phyloP scores from a whole-genome alignment of 2,888 invertebrate genomes.

The Campoplex nolae region DNA sequence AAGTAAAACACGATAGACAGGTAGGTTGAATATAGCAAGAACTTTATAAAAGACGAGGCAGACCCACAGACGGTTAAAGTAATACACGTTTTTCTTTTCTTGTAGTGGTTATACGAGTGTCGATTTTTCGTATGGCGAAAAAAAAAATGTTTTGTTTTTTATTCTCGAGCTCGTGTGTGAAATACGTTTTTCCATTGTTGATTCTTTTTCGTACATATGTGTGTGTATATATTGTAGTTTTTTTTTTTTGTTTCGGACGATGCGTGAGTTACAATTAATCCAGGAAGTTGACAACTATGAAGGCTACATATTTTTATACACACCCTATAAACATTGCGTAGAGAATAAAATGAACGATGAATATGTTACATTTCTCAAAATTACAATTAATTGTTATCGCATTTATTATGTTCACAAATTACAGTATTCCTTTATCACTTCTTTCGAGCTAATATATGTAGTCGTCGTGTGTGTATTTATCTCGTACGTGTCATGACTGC shows the following conservation, averaged over 20 bases:
- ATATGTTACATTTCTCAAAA: constrained; percentile 53
- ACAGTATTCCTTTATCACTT: constrained; percentile 3
- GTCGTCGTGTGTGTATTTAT: neutral
- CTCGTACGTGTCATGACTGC: constrained; percentile 9
- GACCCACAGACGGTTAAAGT: constrained; percentile 83
- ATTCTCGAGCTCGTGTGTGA: constrained; percentile 45
- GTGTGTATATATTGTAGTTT: constrained; percentile 8
- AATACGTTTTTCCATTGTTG: constrained; percentile 15
- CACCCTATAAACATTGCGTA: constrained; percentile 45
- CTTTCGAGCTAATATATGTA: neutral
- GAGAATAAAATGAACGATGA: constrained; percentile 59
- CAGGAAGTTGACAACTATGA: constrained; percentile 53
- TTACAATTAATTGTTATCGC: constrained; percentile 50
- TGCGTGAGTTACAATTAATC: constrained; percentile 46
- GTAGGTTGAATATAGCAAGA: constrained; percentile 82
- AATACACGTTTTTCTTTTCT: constrained; percentile 75
- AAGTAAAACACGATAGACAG: constrained; percentile 63
- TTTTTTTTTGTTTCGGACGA: constrained; percentile 45
- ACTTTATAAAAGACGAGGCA: constrained; percentile 84
- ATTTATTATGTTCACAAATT: constrained; percentile 37
- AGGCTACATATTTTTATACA: constrained; percentile 37
- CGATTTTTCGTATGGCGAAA: constrained; percentile 45
- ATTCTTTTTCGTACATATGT: constrained; percentile 33
- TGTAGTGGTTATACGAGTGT: constrained; percentile 58
- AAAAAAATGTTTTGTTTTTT: constrained; percentile 28